Evolutionary conservation across 53 echinoderm and acorn worm species (phyloP), one percentile per base, ranked within the genome.

Genomic region (Apostichopus leukothele): DNA sequence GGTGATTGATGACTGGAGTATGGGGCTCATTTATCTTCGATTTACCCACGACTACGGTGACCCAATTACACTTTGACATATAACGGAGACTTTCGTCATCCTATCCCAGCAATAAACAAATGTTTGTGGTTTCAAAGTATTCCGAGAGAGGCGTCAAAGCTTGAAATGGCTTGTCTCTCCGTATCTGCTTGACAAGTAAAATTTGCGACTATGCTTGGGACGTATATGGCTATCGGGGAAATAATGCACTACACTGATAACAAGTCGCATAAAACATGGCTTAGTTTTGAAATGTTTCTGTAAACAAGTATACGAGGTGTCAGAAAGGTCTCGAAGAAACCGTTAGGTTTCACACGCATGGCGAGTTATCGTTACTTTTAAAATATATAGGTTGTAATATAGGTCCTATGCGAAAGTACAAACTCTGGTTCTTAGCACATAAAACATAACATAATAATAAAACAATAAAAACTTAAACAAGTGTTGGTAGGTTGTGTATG

Each of bases 51-150:
- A 53, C 54, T 79, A 79, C 20, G 9, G 53, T 79, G 81, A 81
- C 81, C 81, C 81, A 81, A 81, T 81, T 81, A 81, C 81, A 59
- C 81, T 57, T 79, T 51, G 79, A 79, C 79, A 12, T 81, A 81
- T 81, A n/a, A 12, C 76, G 16, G 59, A 22, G 59, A 22, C 21
- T 21, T 13, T 18, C 60, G 81, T 81, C 81, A 20, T 81, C 20
- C 81, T 54, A 81, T 22, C 52, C 52, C 18, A 8, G 54, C 54
- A 53, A 81, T 81, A 81, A 81, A 81, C 81, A 81, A 81, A 81
- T 57, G 59, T 81, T 81, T 54, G 81, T 81, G 55, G 81, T 81
- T 81, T 52, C 25, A 81, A 77, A 59, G 55, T 81, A 59, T 54
- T 81, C 81, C 9, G 59, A 39, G 39, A 54, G 25, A 81, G 81